These are phyloP conservation scores for Coelinius sp. DNA, from an alignment of 2,888 invertebrate species.

Conservation along the genomic window DNA sequence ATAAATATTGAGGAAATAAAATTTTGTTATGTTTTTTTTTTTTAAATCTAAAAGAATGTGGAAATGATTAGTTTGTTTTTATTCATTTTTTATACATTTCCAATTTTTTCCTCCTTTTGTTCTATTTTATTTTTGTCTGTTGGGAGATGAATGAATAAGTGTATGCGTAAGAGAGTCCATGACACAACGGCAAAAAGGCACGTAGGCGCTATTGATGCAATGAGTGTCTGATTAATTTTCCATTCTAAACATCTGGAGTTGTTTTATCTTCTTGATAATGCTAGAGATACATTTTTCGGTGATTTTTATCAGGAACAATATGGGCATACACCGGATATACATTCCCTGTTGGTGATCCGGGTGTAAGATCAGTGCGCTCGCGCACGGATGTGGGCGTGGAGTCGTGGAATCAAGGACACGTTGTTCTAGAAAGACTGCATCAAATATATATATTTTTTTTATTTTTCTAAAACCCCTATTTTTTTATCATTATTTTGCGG, in stretches of 20 bases:
- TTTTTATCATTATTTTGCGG: slow-evolving; percentile 43
- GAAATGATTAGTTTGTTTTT: background rate
- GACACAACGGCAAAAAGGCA: background rate
- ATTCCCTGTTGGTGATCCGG: slow-evolving; percentile 50
- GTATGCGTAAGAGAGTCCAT: background rate
- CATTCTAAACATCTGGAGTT: background rate
- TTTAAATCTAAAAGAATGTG: background rate
- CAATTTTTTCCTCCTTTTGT: background rate
- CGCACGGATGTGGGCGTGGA: slow-evolving; percentile 54
- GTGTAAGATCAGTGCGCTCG: slow-evolving; percentile 4
- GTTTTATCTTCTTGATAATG: background rate
- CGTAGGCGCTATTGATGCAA: background rate
- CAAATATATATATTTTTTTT: slow-evolving; percentile 36
- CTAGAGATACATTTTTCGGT: background rate
- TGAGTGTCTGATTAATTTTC: background rate
- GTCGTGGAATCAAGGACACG: slow-evolving; percentile 53
- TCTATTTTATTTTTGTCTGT: background rate
- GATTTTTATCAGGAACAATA: background rate
- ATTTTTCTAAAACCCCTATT: slow-evolving; percentile 28
- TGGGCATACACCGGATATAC: slow-evolving; percentile 50
- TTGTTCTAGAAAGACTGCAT: slow-evolving; percentile 54
- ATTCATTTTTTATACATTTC: background rate
- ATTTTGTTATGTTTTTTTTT: background rate
- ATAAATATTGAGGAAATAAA: no score
- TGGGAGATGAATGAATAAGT: background rate